phyloP scores from a whole-genome alignment of 2,113 vertebrate genomes.

The Lontra canadensis region DNA sequence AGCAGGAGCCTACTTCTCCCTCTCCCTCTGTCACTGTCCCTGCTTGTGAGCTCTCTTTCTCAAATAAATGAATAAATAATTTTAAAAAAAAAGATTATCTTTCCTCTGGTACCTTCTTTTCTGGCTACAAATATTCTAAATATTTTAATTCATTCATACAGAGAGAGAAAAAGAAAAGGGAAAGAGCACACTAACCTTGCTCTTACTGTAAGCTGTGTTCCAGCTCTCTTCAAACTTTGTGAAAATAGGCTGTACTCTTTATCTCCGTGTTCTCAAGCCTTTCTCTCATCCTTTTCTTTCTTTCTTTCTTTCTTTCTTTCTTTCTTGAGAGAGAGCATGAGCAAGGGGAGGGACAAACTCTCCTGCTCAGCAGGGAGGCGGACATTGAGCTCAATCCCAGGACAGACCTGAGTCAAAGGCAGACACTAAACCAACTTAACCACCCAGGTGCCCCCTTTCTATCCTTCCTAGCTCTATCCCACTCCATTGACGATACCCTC shows the following conservation, averaged over 20 bases:
- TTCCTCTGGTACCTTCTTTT: neutral
- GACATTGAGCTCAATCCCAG: neutral
- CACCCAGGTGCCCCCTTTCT: neutral
- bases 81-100: neutral
- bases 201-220: neutral
- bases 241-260: neutral
- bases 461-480: neutral
- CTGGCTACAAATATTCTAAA: neutral
- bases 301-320: no score
- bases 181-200: neutral
- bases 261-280: no score
- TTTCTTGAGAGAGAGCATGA: neutral
- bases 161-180: neutral
- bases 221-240: neutral
- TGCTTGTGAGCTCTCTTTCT: no score
- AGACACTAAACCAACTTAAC: neutral
- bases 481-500: neutral
- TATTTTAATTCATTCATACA: neutral
- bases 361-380: neutral
- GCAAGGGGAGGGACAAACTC: neutral
- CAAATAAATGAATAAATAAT: no score
- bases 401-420: neutral
- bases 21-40: no score
- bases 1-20: no score
- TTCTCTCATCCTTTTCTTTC: neutral